A percentile compares a stretch with the other conserved stretches of the same genome.
These are phyloP conservation scores for Acleris emargana DNA, from an alignment of 2,888 invertebrate genomes.

Conservation along the genomic window DNA sequence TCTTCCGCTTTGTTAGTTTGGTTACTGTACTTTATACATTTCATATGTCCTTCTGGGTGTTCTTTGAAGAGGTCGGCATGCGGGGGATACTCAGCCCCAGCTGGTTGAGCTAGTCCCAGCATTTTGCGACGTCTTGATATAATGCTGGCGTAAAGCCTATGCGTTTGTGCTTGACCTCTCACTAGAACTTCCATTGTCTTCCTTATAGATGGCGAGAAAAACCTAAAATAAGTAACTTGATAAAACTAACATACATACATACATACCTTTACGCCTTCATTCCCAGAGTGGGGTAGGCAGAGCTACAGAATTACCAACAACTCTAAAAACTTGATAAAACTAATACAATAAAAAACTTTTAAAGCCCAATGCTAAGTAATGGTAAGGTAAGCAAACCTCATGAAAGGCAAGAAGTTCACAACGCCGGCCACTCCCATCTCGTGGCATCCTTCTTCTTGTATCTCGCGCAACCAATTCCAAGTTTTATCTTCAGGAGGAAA, in stretches of 20 bases:
- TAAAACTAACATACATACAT: too few species aligned
- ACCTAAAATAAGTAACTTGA: conserved; percentile 69
- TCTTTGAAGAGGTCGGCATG: conserved; percentile 63
- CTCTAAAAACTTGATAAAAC: not conserved
- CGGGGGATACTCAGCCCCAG: conserved; percentile 57
- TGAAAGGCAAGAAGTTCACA: conserved; percentile 92
- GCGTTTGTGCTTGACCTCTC: conserved; percentile 89
- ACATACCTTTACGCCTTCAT: too few species aligned
- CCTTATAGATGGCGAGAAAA: conserved; percentile 84
- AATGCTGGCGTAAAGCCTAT: conserved; percentile 87
- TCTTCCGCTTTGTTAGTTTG: conserved; percentile 57
- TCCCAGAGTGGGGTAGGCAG: too few species aligned
- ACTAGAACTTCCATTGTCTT: conserved; percentile 86
- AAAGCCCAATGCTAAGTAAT: not conserved
- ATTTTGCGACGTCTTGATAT: conserved; percentile 82
- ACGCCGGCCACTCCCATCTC: conserved; percentile 92
- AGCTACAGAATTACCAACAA: too few species aligned
- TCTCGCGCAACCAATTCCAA: conserved; percentile 90
- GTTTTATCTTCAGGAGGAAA: conserved; percentile 87
- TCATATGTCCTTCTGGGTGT: conserved; percentile 69
- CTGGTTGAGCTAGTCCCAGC: conserved; percentile 56
- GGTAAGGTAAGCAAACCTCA: conserved; percentile 80
- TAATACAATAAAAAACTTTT: not conserved
- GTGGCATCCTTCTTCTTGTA: conserved; percentile 93
- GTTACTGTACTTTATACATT: conserved; percentile 74